Evolutionary conservation across 2,888 invertebrate genomes (phyloP), one percentile per base, ranked within the genome.

Genomic region (Lasioglossum calceatum): DNA sequence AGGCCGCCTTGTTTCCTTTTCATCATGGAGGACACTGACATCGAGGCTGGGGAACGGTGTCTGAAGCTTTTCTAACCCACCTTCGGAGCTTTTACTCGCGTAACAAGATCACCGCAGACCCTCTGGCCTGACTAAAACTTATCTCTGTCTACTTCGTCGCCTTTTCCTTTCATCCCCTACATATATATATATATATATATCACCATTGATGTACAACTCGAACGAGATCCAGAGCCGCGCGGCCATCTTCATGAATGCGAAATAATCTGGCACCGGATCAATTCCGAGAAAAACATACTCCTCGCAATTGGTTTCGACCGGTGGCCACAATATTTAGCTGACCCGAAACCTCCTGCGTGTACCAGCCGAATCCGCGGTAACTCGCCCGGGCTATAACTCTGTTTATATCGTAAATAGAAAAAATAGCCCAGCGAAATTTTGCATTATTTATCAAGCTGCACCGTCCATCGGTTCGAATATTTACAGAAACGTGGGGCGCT

Each of bases 81-180:
- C 70, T 54, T 67, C 36, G 76, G 54, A 72, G 75, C 87, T 87
- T 87, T 87, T 84, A 61, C 79, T 72, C 82, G 54, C 81, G 82
- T 87, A 88, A 88, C 84, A 79, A 79, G 84, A 88, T 88, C 87
- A 87, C 75, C 75, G n/a, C 64, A 77, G 14, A 77, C 74, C 77
- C 77, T 71, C 54, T 75, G 78, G 76, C 61, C 54, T 64, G 86
- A 42, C 67, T 81, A 47, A 78, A 86, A 87, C 83, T 87, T 87
- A 83, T 80, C 87, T 87, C 80, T 80, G 75, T 87, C 79, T 72
- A 79, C 67, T 44, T 78, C 77, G 77, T 54, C 77, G 54, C 79
- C 67, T 36, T 42, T 74, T 61, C 58, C 32, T 47, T 42, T 64
- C 32, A 8, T 5, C 61, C 54, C 1, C 14, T 27, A 27, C 19